phyloP scores from a whole-genome alignment of 2,797 vertebrate genomes.

The Poecilia wingei region DNA sequence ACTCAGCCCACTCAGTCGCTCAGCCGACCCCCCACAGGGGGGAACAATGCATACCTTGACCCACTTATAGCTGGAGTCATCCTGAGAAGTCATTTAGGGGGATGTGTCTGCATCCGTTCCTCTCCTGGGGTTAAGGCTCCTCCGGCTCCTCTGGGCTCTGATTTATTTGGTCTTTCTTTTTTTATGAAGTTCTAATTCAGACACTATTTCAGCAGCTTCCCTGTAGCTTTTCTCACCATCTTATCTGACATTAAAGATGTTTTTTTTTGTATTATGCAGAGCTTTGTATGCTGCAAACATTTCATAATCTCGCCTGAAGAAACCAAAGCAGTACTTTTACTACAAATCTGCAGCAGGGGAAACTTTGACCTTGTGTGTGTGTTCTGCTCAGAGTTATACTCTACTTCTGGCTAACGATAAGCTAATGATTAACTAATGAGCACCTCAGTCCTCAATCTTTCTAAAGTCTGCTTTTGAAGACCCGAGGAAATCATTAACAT shows the following conservation, averaged over 20 bases:
- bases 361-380: conserved; percentile 24
- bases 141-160: neutral
- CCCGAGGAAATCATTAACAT: conserved; percentile 2
- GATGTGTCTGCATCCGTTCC: neutral
- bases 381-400: neutral
- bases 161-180: neutral
- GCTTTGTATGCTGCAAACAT: conserved; percentile 19
- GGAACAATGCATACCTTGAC: neutral
- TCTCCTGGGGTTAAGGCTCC: neutral
- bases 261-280: neutral
- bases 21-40: neutral
- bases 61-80: conserved; percentile 8
- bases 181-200: neutral
- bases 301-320: conserved; percentile 18
- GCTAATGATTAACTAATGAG: conserved; percentile 29
- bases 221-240: conserved; percentile 4
- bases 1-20: neutral
- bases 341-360: neutral
- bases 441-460: conserved; percentile 9
- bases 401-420: conserved; percentile 6
- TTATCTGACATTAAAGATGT: neutral
- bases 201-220: neutral
- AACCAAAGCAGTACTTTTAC: conserved; percentile 2
- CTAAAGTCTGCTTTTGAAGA: neutral
- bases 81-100: neutral